A percentile compares a stretch with the other conserved stretches of the same genome.
Conservation (phyloP, 1,140 invertebrate species). For the Notospermus geniculatus region DNA sequence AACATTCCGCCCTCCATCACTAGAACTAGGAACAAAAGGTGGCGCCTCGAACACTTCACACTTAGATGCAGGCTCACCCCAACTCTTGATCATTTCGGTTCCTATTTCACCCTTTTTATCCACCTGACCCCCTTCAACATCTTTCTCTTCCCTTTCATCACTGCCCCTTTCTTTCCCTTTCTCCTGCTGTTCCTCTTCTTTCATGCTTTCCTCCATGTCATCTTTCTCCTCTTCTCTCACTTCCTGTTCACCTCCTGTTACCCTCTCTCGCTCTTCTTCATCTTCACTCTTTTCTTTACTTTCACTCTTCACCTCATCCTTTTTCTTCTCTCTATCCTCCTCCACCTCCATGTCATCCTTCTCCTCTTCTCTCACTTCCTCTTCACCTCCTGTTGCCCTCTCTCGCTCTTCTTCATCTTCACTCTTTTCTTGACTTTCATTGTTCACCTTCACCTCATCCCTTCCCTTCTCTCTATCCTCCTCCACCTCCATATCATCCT, state of each 20-base stretch:
- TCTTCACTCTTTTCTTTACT: neutral
- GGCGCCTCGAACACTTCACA: neutral
- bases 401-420: conserved; percentile 66
- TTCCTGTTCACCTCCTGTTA: neutral
- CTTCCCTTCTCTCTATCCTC: neutral
- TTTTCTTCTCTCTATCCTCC: neutral
- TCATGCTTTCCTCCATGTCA: neutral
- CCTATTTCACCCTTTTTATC: neutral
- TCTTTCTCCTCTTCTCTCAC: neutral
- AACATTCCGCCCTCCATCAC: neutral
- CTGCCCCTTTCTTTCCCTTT: neutral
- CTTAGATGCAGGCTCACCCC: neutral
- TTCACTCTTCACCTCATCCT: neutral
- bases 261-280: neutral
- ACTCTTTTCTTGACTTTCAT: conserved; percentile 19
- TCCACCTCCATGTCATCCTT: neutral
- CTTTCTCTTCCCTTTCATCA: neutral
- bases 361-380: neutral
- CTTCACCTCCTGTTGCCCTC: conserved; percentile 60
- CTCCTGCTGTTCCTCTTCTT: neutral
- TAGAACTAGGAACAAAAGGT: neutral
- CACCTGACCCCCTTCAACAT: neutral
- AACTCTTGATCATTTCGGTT: neutral
- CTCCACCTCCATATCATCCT: conserved; percentile 11
- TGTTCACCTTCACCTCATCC: conserved; percentile 4